Evolutionary conservation across 2,113 vertebrate species (phyloP).

Genomic region (Larimichthys polyactis): DNA sequence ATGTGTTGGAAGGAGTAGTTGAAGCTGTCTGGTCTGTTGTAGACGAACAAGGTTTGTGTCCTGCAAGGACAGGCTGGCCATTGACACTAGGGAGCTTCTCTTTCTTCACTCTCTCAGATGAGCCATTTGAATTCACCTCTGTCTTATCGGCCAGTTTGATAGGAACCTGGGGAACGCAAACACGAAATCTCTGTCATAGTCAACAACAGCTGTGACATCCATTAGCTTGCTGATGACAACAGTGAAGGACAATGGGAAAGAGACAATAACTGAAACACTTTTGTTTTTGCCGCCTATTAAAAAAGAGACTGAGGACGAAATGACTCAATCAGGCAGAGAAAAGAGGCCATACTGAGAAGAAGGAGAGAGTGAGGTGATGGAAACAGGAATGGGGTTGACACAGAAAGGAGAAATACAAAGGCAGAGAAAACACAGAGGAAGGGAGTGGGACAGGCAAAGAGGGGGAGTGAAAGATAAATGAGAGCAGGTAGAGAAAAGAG

Average conservation of each 20-base stretch:
- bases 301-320: conserved; percentile 66
- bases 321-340: conserved; percentile 73
- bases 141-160: conserved; percentile 78
- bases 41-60: conserved; percentile 63
- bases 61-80: conserved; percentile 54
- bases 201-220: conserved; percentile 36
- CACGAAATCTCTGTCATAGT: conserved; percentile 58
- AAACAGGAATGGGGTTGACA: conserved; percentile 76
- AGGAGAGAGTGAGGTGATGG: conserved; percentile 70
- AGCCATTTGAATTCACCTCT: conserved; percentile 74
- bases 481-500: conserved; percentile 82
- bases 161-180: conserved; percentile 76
- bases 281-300: conserved; percentile 63
- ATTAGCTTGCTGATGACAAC: conserved; percentile 51
- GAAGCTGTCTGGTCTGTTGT: conserved; percentile 57
- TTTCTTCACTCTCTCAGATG: conserved; percentile 74
- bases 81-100: conserved; percentile 66
- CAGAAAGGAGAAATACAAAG: conserved; percentile 78
- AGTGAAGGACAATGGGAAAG: conserved; percentile 24
- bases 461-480: conserved; percentile 82
- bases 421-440: conserved; percentile 65
- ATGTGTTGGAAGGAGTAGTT: conserved; percentile 35
- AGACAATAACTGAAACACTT: conserved; percentile 58
- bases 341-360: conserved; percentile 70
- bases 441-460: conserved; percentile 65